phyloP scores from a whole-genome alignment of 2,113 vertebrate species.

The Cricetomys ansorgei region DNA sequence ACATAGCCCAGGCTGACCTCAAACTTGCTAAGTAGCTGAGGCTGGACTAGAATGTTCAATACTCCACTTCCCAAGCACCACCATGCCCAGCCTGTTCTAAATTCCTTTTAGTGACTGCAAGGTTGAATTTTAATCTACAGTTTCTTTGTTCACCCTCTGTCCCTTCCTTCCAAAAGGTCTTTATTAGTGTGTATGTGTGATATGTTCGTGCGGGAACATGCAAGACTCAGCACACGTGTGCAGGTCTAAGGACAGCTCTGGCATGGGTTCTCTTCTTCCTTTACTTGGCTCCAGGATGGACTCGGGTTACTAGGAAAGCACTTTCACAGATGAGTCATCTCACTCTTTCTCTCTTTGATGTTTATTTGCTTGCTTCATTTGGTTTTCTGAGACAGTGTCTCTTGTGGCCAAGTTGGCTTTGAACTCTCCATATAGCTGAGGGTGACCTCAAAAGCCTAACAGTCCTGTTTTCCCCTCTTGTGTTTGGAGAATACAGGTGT shows the following conservation, averaged over 20 bases:
- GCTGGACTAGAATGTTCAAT: neutral
- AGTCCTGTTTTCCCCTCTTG: no score
- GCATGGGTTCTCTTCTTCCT: neutral
- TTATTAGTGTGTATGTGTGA: neutral
- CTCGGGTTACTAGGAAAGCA: neutral
- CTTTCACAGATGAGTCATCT: neutral
- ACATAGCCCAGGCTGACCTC: neutral
- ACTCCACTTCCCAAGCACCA: neutral
- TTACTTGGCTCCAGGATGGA: neutral
- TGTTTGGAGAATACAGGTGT: neutral
- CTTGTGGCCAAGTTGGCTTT: neutral
- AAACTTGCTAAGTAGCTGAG: neutral
- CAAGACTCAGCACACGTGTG: neutral
- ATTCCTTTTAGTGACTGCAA: neutral
- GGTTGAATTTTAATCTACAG: neutral
- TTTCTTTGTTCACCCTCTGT: neutral
- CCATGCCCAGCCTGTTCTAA: neutral
- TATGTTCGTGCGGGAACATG: neutral
- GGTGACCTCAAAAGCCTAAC: neutral
- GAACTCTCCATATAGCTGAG: neutral
- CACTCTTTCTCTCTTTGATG: neutral
- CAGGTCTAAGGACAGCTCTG: neutral
- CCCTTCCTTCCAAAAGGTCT: neutral
- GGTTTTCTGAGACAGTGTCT: neutral
- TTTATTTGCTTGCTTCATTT: neutral